These are phyloP conservation scores for Laterallus jamaicensis DNA, from an alignment of 2,113 vertebrate species.

Conservation along the genomic window DNA sequence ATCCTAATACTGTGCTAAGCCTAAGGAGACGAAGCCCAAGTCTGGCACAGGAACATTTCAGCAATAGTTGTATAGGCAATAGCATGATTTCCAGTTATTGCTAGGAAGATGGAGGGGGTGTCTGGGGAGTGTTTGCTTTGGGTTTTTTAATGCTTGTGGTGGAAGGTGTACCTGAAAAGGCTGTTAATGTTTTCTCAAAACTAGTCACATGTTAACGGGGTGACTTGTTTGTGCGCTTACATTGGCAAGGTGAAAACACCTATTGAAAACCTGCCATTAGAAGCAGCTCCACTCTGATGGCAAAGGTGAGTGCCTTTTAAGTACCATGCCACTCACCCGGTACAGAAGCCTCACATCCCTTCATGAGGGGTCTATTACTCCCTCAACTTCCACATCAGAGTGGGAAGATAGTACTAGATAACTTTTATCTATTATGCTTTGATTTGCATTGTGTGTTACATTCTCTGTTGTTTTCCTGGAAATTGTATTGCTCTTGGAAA, in stretches of 20 bases:
- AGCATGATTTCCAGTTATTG: not conserved
- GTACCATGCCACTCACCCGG: fast-evolving
- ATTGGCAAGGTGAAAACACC: not conserved
- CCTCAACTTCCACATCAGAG: not conserved
- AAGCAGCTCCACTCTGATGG: not conserved
- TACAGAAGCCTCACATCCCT: not conserved
- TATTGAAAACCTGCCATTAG: not conserved
- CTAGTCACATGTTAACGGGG: fast-evolving
- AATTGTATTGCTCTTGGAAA: not conserved
- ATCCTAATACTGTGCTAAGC: not conserved
- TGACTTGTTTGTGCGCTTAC: not conserved
- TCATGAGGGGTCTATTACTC: not conserved
- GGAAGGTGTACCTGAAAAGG: not conserved
- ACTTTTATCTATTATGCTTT: not conserved
- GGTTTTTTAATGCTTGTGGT: not conserved
- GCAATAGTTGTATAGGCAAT: not conserved
- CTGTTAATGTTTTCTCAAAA: not conserved
- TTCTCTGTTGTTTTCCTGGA: not conserved
- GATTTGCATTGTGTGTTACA: not conserved
- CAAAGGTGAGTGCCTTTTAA: not conserved
- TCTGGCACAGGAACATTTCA: not conserved
- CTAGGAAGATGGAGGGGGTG: not conserved
- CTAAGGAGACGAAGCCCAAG: not conserved
- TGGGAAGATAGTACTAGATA: not conserved
- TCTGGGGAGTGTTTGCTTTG: not conserved